A percentile compares a stretch with the other conserved stretches of the same genome.
Conservation (phyloP, 2,888 invertebrate species). For the Cheiracanthium punctorium region DNA sequence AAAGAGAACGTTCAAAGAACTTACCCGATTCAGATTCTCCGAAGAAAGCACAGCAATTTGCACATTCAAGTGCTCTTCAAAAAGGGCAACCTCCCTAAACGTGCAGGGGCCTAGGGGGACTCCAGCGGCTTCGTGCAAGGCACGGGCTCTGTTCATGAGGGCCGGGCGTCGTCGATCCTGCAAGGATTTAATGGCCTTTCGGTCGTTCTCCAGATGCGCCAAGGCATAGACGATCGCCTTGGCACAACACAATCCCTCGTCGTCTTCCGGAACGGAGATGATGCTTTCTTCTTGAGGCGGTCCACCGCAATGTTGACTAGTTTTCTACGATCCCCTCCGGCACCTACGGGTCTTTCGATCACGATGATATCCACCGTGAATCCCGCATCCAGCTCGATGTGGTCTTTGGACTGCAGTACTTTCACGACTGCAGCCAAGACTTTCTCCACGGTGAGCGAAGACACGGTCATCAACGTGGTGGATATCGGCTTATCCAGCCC, state of each 20-base stretch:
- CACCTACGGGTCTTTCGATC: background rate
- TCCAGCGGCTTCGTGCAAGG: background rate
- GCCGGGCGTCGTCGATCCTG: background rate
- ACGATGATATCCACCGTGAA: background rate
- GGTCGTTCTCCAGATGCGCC: background rate
- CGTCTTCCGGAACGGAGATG: background rate
- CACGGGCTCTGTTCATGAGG: background rate
- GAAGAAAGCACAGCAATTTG: background rate
- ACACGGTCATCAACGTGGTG: background rate
- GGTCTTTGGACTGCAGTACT: slow-evolving; percentile 3
- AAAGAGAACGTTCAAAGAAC: background rate
- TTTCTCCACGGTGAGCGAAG: background rate
- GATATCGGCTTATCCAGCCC: background rate
- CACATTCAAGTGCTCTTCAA: background rate
- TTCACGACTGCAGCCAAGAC: background rate
- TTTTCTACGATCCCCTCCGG: background rate
- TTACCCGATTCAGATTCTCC: slow-evolving; percentile 14
- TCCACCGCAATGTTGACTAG: background rate
- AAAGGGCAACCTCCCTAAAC: background rate
- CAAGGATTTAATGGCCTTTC: background rate
- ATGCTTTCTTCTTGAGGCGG: background rate
- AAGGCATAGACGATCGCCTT: background rate
- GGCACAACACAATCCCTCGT: background rate
- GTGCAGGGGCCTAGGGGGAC: background rate
- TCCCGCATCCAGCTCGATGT: background rate